A percentile compares a stretch with the other conserved stretches of the same genome.
phyloP scores from a whole-genome alignment of 2,113 vertebrate species.

The Tapirus terrestris region DNA sequence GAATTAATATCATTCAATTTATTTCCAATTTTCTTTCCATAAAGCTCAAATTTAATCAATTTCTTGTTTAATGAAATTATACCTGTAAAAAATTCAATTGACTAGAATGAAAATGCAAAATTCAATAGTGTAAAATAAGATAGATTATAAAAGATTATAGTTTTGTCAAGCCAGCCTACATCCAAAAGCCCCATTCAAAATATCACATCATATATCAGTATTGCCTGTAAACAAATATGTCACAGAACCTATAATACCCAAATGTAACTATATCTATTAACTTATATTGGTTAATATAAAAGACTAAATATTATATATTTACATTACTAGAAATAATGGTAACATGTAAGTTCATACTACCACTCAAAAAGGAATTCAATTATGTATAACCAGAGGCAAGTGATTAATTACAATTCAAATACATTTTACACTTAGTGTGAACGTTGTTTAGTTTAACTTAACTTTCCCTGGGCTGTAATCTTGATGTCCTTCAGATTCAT shows the following conservation, averaged over 20 bases:
- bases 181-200: neutral
- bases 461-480: neutral
- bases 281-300: neutral
- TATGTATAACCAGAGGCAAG: neutral
- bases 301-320: neutral
- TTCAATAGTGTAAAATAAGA: neutral
- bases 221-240: neutral
- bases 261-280: neutral
- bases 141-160: conserved; percentile 9
- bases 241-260: neutral
- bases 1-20: conserved; percentile 48
- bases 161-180: neutral
- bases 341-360: neutral
- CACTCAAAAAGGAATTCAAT: neutral
- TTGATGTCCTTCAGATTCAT: neutral
- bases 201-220: neutral
- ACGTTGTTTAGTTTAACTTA: conserved; percentile 15
- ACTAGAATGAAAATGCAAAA: conserved; percentile 48
- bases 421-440: neutral
- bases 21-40: conserved; percentile 32
- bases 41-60: conserved; percentile 57
- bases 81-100: conserved; percentile 24
- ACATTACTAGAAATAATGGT: neutral
- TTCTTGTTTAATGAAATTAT: conserved; percentile 38
- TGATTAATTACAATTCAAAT: conserved; percentile 38